Evolutionary conservation across 2,888 invertebrate genomes (phyloP).

Genomic region (Aradus depressus): DNA sequence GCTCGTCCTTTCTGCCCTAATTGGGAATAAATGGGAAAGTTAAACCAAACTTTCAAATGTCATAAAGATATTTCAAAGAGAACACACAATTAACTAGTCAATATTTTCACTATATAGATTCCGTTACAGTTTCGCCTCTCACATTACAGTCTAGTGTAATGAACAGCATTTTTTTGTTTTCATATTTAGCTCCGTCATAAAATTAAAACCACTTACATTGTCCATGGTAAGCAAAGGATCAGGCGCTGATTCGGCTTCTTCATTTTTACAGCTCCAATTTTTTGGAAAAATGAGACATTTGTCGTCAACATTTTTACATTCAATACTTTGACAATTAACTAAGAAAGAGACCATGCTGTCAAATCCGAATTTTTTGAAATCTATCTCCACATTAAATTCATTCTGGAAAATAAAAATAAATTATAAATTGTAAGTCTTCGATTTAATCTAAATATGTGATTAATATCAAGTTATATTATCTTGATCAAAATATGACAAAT

Average conservation of each 20-base stretch:
- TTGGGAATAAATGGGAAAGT: too few relatives aligned
- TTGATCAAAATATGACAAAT: neutral
- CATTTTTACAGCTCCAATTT: constrained; percentile 3
- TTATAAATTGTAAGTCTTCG: neutral
- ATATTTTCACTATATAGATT: too few relatives aligned
- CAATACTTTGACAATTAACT: constrained; percentile 10
- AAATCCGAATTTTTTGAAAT: constrained; percentile 10
- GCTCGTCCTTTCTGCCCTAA: too few relatives aligned
- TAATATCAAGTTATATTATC: neutral
- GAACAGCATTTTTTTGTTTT: neutral
- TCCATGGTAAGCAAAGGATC: constrained; percentile 10
- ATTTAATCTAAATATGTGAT: too few relatives aligned
- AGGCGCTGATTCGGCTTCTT: neutral
- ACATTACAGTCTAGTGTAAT: neutral
- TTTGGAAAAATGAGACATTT: constrained; percentile 4
- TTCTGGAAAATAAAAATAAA: constrained; percentile 2
- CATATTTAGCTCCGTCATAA: too few relatives aligned
- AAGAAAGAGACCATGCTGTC: constrained; percentile 6
- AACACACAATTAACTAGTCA: too few relatives aligned
- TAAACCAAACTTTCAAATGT: too few relatives aligned
- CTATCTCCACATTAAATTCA: constrained; percentile 2
- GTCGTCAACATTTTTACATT: constrained; percentile 6
- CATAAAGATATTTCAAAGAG: too few relatives aligned
- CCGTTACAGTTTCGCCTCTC: too few relatives aligned
- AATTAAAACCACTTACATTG: constrained; percentile 4